phyloP scores from a whole-genome alignment of 2,113 vertebrate genomes.

The Chrysochloris asiatica region DNA sequence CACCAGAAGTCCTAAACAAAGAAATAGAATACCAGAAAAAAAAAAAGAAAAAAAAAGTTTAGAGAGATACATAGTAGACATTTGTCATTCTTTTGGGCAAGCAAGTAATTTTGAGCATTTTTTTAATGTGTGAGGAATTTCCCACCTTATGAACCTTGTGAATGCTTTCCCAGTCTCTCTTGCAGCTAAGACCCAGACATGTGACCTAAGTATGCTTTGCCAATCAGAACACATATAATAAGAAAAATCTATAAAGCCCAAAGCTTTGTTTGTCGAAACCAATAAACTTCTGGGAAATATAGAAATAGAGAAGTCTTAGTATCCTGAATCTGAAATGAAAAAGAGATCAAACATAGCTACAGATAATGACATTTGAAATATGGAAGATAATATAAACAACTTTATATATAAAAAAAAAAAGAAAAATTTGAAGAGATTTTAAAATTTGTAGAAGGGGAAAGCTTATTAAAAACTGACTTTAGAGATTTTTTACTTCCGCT shows the following conservation, averaged over 20 bases:
- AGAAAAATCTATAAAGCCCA: not conserved
- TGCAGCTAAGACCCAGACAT: not conserved
- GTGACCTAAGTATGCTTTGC: not conserved
- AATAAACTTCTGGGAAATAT: not conserved
- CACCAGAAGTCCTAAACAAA: too few species aligned
- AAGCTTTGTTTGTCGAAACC: not conserved
- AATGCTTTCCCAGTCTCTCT: not conserved
- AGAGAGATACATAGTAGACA: not conserved
- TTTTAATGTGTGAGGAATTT: not conserved
- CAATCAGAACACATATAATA: not conserved
- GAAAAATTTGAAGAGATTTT: not conserved
- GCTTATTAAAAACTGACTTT: not conserved
- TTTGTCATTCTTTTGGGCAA: not conserved
- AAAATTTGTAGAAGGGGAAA: not conserved
- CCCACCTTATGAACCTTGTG: not conserved
- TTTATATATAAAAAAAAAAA: not conserved
- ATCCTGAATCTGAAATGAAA: not conserved
- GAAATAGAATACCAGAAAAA: too few species aligned
- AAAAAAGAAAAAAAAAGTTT: not conserved
- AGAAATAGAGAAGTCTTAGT: not conserved
- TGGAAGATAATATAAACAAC: not conserved
- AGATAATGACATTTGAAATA: not conserved
- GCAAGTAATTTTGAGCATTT: not conserved
- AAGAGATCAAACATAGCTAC: not conserved
- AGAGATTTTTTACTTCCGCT: not conserved